These are phyloP conservation scores for Ridgeia piscesae DNA, from an alignment of 1,140 invertebrate genomes.

Conservation along the genomic window DNA sequence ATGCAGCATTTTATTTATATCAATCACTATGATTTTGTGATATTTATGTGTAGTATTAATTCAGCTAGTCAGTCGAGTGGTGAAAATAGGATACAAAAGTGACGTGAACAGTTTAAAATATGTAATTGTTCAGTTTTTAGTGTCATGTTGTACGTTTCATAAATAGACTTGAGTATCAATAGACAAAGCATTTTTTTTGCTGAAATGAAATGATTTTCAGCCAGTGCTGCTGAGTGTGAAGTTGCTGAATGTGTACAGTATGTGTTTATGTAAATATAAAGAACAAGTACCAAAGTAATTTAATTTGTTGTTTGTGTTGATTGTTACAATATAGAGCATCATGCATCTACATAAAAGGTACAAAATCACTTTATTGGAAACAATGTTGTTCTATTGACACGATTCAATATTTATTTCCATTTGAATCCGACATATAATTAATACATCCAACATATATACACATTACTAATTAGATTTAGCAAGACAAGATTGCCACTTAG, in stretches of 20 bases:
- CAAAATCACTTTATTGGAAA: too few species aligned
- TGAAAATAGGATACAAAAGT: neutral
- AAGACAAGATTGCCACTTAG: too few species aligned
- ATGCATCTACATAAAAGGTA: too few species aligned
- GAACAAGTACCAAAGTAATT: neutral
- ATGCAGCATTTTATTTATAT: conserved; percentile 1
- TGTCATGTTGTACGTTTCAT: neutral
- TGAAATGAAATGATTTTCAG: neutral
- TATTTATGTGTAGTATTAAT: neutral
- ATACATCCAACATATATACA: too few species aligned
- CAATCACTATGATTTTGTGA: neutral
- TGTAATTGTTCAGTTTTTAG: neutral
- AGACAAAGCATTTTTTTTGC: neutral
- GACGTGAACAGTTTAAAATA: neutral
- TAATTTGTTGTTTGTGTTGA: neutral
- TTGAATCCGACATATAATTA: too few species aligned
- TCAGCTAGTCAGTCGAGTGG: neutral
- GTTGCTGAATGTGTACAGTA: neutral
- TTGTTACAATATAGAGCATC: neutral
- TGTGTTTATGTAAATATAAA: conserved; percentile 2
- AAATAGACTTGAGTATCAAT: neutral
- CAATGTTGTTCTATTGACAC: too few species aligned
- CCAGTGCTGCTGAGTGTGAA: neutral
- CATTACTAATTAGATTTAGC: too few species aligned
- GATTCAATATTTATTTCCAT: too few species aligned